These are phyloP conservation scores for Stictonetta naevosa DNA, from an alignment of 2,113 vertebrate species.

Conservation along the genomic window DNA sequence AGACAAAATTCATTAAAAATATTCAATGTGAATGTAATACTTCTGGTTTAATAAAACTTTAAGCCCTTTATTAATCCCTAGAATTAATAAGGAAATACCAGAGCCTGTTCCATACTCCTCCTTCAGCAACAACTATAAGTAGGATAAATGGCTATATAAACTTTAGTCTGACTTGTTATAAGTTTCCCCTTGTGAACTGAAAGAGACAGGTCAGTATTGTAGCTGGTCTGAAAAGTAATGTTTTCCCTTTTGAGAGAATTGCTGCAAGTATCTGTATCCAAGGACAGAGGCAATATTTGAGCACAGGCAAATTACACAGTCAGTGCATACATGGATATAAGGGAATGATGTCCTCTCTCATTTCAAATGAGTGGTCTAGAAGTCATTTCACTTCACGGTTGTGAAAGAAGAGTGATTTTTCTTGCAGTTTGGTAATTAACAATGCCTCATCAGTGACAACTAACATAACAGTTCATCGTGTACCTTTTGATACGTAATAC, in stretches of 20 bases:
- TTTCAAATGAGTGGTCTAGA: not conserved
- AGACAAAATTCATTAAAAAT: not conserved
- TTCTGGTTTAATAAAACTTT: not conserved
- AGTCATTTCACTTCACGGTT: not conserved
- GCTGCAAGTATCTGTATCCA: not conserved
- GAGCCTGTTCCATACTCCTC: not conserved
- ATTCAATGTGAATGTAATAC: not conserved
- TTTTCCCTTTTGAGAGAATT: not conserved
- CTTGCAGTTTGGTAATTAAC: not conserved
- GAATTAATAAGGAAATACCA: not conserved
- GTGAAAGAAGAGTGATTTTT: not conserved
- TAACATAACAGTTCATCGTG: not conserved
- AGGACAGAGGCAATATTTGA: not conserved
- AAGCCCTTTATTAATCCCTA: not conserved
- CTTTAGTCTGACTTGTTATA: not conserved
- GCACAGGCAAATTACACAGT: not conserved
- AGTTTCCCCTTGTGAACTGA: not conserved
- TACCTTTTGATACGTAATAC: not conserved
- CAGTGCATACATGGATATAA: not conserved
- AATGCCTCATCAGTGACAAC: not conserved
- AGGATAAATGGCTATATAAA: not conserved
- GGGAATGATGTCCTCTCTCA: not conserved
- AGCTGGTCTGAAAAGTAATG: not conserved
- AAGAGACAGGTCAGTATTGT: not conserved
- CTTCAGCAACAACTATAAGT: not conserved